Evolutionary conservation across 2,797 vertebrate species (phyloP).

Genomic region (Pseudotriccus pelzelni): DNA sequence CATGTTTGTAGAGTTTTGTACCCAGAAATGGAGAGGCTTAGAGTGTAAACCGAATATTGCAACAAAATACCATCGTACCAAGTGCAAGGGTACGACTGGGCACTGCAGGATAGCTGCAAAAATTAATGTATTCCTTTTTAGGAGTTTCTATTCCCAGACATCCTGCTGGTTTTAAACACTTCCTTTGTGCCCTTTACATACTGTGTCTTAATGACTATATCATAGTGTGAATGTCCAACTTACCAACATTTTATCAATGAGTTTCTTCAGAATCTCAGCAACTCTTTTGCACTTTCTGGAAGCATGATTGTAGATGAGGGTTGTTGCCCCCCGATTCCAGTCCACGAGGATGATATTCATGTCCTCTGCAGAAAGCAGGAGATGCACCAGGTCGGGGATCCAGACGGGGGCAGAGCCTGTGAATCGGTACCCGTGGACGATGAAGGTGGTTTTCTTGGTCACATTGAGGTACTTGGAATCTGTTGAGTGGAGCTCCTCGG

Average conservation of each 20-base stretch:
- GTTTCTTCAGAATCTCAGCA: conserved; percentile 83
- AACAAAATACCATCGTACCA: not conserved
- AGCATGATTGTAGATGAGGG: conserved; percentile 84
- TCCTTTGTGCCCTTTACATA: not conserved
- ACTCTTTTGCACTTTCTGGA: conserved; percentile 82
- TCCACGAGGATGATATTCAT: conserved; percentile 91
- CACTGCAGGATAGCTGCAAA: not conserved
- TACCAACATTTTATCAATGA: conserved; percentile 87
- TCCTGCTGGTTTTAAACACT: not conserved
- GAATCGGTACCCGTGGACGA: conserved; percentile 89
- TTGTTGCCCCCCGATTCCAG: conserved; percentile 93
- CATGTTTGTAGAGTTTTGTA: not conserved
- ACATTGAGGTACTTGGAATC: conserved; percentile 74
- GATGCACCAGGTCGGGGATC: conserved; percentile 79
- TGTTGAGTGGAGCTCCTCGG: conserved; percentile 73
- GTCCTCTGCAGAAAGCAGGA: conserved; percentile 81
- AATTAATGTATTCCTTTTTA: not conserved
- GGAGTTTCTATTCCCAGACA: not conserved
- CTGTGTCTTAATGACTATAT: not conserved
- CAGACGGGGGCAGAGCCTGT: conserved; percentile 88
- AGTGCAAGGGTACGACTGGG: not conserved
- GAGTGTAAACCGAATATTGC: not conserved
- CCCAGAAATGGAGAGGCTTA: not conserved
- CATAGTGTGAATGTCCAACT: not conserved
- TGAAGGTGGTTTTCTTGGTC: conserved; percentile 83